Evolutionary conservation across 2,888 invertebrate genomes (phyloP), one percentile per base, ranked within the genome.

Genomic region (Malthinus seriepunctatus): DNA sequence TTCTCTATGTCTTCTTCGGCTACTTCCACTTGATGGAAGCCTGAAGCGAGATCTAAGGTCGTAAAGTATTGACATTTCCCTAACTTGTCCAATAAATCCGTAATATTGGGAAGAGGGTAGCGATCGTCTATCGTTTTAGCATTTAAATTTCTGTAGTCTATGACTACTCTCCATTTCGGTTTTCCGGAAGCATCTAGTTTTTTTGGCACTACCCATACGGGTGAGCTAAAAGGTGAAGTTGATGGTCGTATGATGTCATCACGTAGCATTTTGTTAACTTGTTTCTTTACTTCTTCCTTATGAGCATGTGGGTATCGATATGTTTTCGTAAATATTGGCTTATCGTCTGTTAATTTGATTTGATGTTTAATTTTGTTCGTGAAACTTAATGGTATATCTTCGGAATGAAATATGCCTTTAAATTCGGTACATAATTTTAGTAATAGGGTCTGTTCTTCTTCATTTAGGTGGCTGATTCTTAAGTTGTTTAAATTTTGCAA

Each of bases 1-100:
- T 73, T 73, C 49, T 69, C 63, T n/a, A 68, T 60, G 15, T 68
- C 67, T n/a, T 62, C 34, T 14, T 35, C 37, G 10, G 48, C 54
- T 32, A 71, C 56, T 8, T 66, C 62, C 9, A 68, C 66, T 48
- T 68, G 67, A 31, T 69, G 67, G 37, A 65, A 71, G 5, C 32
- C 32, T 32, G 32, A 32, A 8, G 32, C 32, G 5, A 32, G 32
- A 8, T 32, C 32, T 8, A 32, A 32, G 8, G 32, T 32, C 5
- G 32, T 32, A 32, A 32, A 32, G 8, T 32, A n/a, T 34, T n/a
- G 2, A 8, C 34, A 34, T n/a, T 34, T 2, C 9, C n/a, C 6
- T n/a, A n/a, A n/a, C n/a, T n/a, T n/a, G n/a, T n/a, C n/a, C n/a
- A n/a, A n/a, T n/a, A n/a, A n/a, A n/a, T n/a, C n/a, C n/a, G n/a